These are phyloP conservation scores for Pimephales promelas DNA, from an alignment of 2,113 vertebrate species.

Conservation along the genomic window DNA sequence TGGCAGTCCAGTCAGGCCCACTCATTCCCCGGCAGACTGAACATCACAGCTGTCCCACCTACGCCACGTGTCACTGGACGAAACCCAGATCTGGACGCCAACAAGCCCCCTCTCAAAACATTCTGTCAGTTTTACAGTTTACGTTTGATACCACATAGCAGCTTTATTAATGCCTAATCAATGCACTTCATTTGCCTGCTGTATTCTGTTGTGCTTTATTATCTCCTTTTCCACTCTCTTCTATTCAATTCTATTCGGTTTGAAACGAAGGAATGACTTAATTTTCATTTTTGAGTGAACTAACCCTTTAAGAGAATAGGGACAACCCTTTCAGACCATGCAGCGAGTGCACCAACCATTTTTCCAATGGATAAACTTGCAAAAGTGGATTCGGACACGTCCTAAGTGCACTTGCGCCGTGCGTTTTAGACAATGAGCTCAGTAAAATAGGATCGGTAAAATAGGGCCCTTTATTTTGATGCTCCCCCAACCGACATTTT, in stretches of 20 bases:
- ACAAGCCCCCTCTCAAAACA: conserved; percentile 13
- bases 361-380: too few relatives aligned
- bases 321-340: too few relatives aligned
- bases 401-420: too few relatives aligned
- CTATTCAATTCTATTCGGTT: neutral
- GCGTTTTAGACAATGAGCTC: too few relatives aligned
- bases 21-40: conserved; percentile 29
- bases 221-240: conserved; percentile 26
- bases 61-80: conserved; percentile 27
- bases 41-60: conserved; percentile 46
- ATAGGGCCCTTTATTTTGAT: too few relatives aligned
- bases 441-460: too few relatives aligned
- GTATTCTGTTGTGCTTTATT: neutral
- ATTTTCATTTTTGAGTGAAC: too few relatives aligned
- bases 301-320: too few relatives aligned
- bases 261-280: too few relatives aligned
- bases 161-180: conserved; percentile 21
- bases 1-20: conserved; percentile 41
- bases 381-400: too few relatives aligned
- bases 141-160: neutral
- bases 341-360: too few relatives aligned
- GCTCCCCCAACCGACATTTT: too few relatives aligned
- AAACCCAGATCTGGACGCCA: conserved; percentile 8
- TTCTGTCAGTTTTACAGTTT: conserved; percentile 28
- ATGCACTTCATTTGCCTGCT: conserved; percentile 22